Percentiles rank a stretch among this genome's conserved stretches.
phyloP scores from a whole-genome alignment of 1,140 invertebrate species.

The Leptinotarsa lineolata region DNA sequence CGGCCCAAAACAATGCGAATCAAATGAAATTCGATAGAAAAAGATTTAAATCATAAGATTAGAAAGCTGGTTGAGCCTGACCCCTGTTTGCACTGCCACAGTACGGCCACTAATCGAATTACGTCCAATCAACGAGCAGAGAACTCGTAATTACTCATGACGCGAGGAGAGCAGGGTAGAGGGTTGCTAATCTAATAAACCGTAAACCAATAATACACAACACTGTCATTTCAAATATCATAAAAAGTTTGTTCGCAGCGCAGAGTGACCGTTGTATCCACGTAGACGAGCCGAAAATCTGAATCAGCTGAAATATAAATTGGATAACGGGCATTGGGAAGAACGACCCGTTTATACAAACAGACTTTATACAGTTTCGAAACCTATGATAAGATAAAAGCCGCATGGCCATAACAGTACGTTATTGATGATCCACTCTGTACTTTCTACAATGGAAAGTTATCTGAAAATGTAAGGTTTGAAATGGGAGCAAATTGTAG shows the following conservation, averaged over 20 bases:
- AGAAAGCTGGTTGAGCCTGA: constrained; percentile 27
- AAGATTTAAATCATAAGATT: constrained; percentile 32
- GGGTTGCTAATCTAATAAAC: constrained; percentile 28
- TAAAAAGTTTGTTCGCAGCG: constrained; percentile 12
- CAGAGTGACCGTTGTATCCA: neutral
- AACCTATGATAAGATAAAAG: no score
- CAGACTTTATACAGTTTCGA: no score
- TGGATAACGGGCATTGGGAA: neutral
- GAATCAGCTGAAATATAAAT: constrained; percentile 1
- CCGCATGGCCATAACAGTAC: no score
- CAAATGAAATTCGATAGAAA: constrained; percentile 26
- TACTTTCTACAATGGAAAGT: no score
- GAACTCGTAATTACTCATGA: constrained; percentile 40
- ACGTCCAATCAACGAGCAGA: constrained; percentile 43
- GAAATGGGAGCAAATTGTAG: no score
- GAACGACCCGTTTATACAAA: no score
- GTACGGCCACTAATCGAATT: constrained; percentile 44
- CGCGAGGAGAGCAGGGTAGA: constrained; percentile 17
- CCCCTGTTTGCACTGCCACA: constrained; percentile 42
- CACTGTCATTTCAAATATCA: constrained; percentile 30
- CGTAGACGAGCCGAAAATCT: neutral
- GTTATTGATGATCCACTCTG: no score
- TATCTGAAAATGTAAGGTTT: no score
- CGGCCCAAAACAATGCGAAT: constrained; percentile 19
- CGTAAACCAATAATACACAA: constrained; percentile 32